Evolutionary conservation across 2,113 vertebrate genomes (phyloP).

Genomic region (Crotalus horridus): DNA sequence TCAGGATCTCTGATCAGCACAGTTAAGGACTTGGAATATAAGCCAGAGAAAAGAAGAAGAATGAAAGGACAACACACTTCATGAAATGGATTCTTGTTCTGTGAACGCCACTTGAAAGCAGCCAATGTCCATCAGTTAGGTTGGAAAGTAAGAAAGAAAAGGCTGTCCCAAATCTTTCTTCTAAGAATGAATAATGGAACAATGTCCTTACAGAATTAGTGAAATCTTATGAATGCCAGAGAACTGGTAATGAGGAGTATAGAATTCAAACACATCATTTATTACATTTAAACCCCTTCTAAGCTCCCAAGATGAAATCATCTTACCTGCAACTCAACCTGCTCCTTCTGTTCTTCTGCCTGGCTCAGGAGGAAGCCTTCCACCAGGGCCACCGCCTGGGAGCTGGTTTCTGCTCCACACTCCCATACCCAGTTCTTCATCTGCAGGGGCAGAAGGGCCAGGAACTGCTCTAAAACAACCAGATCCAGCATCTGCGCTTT

Average conservation of each 20-base stretch:
- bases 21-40: background rate
- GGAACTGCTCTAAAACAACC: too few species aligned
- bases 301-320: too few species aligned
- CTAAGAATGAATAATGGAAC: background rate
- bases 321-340: too few species aligned
- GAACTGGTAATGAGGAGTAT: background rate
- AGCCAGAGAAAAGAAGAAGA: background rate
- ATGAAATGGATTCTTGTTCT: background rate
- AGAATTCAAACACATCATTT: too few species aligned
- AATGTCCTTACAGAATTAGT: background rate
- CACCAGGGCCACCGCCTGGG: too few species aligned
- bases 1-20: background rate
- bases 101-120: background rate
- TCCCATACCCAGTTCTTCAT: too few species aligned
- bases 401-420: too few species aligned
- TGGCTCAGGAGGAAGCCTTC: too few species aligned
- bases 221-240: background rate
- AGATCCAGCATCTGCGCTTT: too few species aligned
- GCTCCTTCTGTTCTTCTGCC: too few species aligned
- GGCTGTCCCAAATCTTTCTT: background rate
- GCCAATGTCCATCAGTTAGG: background rate
- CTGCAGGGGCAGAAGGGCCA: too few species aligned
- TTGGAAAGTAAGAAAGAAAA: background rate
- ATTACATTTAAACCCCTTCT: too few species aligned
- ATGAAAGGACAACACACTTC: background rate